Evolutionary conservation across 2,888 invertebrate genomes (phyloP).

Genomic region (Rhagophthalmus giganteus): DNA sequence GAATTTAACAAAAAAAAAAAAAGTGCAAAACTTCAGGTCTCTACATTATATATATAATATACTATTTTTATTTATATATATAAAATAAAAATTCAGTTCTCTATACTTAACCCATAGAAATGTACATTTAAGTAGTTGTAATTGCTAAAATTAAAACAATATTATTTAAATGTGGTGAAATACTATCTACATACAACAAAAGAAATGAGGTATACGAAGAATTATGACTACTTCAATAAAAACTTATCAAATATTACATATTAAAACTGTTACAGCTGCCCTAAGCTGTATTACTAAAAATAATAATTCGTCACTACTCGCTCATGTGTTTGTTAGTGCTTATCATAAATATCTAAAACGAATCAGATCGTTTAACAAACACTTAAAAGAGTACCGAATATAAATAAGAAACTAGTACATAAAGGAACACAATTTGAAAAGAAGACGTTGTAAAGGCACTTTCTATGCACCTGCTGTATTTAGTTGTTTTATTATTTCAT

Average conservation of each 20-base stretch:
- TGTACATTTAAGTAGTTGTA: conserved; percentile 25
- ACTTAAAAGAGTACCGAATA: no score
- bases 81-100: conserved; percentile 22
- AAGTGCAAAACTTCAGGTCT: conserved; percentile 20
- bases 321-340: no score
- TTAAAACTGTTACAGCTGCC: conserved; percentile 20
- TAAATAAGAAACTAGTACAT: no score
- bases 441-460: conserved; percentile 29
- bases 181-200: conserved; percentile 22
- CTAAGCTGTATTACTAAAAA: conserved; percentile 9
- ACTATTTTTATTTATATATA: conserved; percentile 6
- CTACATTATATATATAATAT: no score
- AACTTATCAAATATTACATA: no score
- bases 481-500: conserved; percentile 4
- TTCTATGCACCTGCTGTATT: conserved; percentile 31
- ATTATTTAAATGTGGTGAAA: conserved; percentile 16
- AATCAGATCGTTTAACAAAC: no score
- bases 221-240: conserved; percentile 17
- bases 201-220: conserved; percentile 32
- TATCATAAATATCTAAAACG: no score
- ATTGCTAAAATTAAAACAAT: conserved; percentile 14
- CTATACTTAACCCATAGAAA: conserved; percentile 21
- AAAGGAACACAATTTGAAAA: conserved; percentile 21
- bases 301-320: no score
- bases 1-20: conserved; percentile 4